Evolutionary conservation across 2,113 vertebrate species (phyloP), one percentile per base, ranked within the genome.

Genomic region (Carlito syrichta): DNA sequence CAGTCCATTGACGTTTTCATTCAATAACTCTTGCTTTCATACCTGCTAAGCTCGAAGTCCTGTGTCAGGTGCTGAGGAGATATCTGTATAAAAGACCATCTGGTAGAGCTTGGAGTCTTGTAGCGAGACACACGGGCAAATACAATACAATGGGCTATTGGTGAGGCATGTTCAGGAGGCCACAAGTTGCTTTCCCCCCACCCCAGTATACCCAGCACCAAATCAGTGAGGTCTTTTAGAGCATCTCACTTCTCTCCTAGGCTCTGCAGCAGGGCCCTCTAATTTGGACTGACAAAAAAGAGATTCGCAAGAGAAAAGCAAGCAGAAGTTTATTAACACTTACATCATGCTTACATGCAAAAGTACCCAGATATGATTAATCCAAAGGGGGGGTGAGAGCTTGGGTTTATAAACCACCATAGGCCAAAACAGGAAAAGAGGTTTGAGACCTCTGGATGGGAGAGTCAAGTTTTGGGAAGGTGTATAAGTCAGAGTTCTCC

Each of bases 231-330:
- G 13, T 62, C 85, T 82, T 62, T 25, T 19, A 63, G 38, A 8
- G 16, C 20, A 66, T 66, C 35, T 43, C 10, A 0, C 52, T 74
- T 30, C 52, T 32, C 17, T 77, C 45, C 13, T 50, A 85, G 32
- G 20, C 45, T 68, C 35, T 83, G 40, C 77, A 92, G 58, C 58
- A 68, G 48, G 13, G 5, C 14, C 30, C 40, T 92, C 25, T 82
- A 66, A 52, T 9, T 40, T 52, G 7, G 74, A 22, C n/a, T 74
- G 56, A 73, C 78, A 62, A 83, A 71, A n/a, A 25, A 83, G 48
- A 74, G 86, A 43, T 82, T 73, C 81, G 69, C 62, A 77, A 95
- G 14, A 83, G 77, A 74, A 92, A 88, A 83, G 40, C 84, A 95
- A 81, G 63, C 22, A 83, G 22, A 62, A 82, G 68, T 83, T 88